These are phyloP conservation scores for Eupithecia inturbata DNA, from an alignment of 2,888 invertebrate species.

Conservation along the genomic window DNA sequence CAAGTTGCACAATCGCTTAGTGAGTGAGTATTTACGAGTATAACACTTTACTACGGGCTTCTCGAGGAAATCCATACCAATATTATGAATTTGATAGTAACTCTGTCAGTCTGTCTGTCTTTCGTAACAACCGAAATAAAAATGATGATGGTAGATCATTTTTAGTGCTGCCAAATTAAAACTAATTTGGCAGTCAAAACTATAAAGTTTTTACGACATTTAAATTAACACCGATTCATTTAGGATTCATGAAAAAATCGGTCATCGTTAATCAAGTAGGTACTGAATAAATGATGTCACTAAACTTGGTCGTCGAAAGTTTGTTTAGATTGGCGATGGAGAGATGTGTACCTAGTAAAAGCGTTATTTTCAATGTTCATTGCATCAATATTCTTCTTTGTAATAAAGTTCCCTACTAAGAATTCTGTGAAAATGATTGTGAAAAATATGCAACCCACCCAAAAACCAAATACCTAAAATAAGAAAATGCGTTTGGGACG, in stretches of 20 bases:
- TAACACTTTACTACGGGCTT: neutral
- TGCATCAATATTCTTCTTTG: neutral
- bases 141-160: no score
- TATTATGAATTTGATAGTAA: no score
- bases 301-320: neutral
- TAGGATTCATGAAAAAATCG: no score
- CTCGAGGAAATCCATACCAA: neutral
- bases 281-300: no score
- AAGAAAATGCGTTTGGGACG: slow-evolving; percentile 14
- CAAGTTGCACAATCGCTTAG: slow-evolving; percentile 41
- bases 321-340: neutral
- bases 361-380: neutral
- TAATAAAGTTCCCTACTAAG: neutral
- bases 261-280: no score
- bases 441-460: slow-evolving; percentile 14
- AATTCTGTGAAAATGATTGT: neutral
- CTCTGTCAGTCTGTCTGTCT: no score
- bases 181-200: no score
- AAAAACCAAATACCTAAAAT: neutral
- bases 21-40: neutral
- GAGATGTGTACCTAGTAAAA: neutral
- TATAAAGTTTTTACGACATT: no score
- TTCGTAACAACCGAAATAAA: no score
- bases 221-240: neutral
- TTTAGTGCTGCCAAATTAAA: no score